Evolutionary conservation across 2,113 vertebrate genomes (phyloP).

Genomic region (Serinus canaria): DNA sequence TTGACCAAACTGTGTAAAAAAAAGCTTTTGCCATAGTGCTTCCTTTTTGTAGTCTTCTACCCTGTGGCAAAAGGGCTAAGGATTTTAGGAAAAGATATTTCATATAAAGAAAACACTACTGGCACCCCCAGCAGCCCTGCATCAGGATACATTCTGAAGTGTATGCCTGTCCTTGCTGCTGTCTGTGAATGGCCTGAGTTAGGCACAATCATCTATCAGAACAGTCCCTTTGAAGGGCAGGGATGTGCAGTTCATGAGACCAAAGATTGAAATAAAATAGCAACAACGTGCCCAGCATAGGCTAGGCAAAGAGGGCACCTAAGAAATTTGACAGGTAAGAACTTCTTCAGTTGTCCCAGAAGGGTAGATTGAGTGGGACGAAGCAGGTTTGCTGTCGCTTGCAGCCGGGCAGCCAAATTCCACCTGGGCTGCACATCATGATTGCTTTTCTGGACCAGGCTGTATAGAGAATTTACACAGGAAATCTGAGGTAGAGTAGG

Average conservation of each 20-base stretch:
- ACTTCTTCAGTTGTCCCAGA: not conserved
- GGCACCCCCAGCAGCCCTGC: not conserved
- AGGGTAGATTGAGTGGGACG: rapidly evolving
- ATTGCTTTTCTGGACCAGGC: not conserved
- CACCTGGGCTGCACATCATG: not conserved
- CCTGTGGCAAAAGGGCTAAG: not conserved
- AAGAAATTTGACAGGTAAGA: not conserved
- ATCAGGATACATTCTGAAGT: not conserved
- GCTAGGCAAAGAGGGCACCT: not conserved
- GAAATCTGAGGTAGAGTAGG: not conserved
- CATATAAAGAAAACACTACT: not conserved
- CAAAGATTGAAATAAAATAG: not conserved
- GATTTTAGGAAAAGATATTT: not conserved
- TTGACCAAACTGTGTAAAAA: not conserved
- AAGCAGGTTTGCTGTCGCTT: not conserved
- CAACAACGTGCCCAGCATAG: not conserved
- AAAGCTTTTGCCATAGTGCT: not conserved
- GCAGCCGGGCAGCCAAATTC: not conserved
- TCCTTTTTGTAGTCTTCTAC: not conserved
- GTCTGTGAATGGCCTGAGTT: rapidly evolving
- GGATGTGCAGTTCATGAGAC: not conserved
- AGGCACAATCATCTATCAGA: not conserved
- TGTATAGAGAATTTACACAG: not conserved
- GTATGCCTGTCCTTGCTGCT: not conserved
- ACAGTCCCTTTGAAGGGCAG: not conserved